These are phyloP conservation scores for Acanthaster planci DNA, from an alignment of 35 echinoderm and acorn worm species.

Conservation along the genomic window DNA sequence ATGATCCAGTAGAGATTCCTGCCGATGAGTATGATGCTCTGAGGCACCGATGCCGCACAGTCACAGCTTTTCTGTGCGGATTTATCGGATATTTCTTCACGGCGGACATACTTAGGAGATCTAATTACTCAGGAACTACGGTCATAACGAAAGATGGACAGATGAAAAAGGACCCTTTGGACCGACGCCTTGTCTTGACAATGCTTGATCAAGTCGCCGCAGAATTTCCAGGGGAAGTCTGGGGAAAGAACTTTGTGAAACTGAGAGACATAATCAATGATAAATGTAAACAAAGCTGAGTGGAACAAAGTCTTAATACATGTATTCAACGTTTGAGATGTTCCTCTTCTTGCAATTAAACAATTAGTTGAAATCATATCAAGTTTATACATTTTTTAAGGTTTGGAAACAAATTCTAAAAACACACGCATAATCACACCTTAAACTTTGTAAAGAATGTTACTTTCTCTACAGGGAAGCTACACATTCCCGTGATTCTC, in stretches of 20 bases:
- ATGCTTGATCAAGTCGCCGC: conserved; percentile 8
- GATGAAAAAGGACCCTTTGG: neutral
- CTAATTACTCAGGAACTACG: neutral
- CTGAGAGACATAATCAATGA: conserved; percentile 13
- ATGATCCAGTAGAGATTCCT: neutral
- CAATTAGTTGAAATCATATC: no score
- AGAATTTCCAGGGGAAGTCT: neutral
- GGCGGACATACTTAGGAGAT: neutral
- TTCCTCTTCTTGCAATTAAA: no score
- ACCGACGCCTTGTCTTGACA: neutral
- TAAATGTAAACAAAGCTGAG: no score
- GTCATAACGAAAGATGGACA: conserved; percentile 6
- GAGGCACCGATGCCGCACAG: neutral
- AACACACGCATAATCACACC: no score
- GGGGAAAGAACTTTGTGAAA: neutral
- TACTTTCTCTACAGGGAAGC: no score
- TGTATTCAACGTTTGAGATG: no score
- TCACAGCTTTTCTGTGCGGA: neutral
- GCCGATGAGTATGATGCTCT: neutral
- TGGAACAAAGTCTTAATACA: no score
- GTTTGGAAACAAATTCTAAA: no score
- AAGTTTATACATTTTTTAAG: no score
- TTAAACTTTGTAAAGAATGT: no score
- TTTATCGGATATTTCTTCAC: neutral
- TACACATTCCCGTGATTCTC: no score